These are phyloP conservation scores for Molothrus aeneus DNA, from an alignment of 2,797 vertebrate genomes.

Conservation along the genomic window DNA sequence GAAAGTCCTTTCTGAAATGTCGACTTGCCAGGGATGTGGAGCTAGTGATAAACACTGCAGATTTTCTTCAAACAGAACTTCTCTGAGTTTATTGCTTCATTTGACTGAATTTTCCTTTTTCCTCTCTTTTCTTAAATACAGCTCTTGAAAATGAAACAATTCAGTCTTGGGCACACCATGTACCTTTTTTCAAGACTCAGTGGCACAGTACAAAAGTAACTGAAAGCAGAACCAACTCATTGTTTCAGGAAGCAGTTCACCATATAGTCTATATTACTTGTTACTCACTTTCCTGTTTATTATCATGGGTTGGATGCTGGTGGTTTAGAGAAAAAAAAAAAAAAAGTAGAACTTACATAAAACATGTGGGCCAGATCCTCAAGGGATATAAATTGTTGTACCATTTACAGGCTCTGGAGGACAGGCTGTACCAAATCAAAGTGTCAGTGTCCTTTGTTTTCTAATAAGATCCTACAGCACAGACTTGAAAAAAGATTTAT, in stretches of 20 bases:
- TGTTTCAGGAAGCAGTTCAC: background rate
- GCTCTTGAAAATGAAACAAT: background rate
- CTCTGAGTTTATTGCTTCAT: background rate
- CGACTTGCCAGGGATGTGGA: accelerated
- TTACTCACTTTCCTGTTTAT: background rate
- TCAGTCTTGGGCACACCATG: background rate
- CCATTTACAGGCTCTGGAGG: background rate
- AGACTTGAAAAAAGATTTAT: background rate
- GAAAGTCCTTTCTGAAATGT: background rate
- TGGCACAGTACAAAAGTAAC: background rate
- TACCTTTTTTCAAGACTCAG: background rate
- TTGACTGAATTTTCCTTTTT: background rate
- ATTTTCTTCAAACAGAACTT: background rate
- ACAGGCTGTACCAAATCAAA: conserved; percentile 6
- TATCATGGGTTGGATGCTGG: background rate
- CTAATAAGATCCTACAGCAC: background rate
- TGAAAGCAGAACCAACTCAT: background rate
- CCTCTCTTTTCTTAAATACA: background rate
- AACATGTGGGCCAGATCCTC: background rate
- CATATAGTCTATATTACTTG: background rate
- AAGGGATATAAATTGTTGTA: background rate
- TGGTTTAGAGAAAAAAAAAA: background rate
- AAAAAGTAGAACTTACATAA: background rate
- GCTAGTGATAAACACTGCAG: background rate
- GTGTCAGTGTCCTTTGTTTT: background rate